Base-by-base conservation (phyloP, 2,797 vertebrate species). In the Sebastes minor region DNA sequence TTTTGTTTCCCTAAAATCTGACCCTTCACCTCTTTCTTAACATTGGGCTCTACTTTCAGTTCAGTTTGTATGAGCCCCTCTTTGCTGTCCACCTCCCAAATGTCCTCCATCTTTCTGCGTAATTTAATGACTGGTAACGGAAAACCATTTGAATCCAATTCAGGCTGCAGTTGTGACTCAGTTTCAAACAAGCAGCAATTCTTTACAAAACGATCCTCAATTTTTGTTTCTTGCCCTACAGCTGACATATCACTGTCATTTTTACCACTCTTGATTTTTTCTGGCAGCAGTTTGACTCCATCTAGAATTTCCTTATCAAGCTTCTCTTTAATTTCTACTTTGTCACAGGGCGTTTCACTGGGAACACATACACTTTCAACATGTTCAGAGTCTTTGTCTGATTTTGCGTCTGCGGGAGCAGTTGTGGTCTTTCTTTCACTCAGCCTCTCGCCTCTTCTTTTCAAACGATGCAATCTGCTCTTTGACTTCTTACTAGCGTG, bases 81-180 rank as follows among this genome's bases (percentile, higher is more conserved):
- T 68, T 88, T 86, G 65, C 84, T 88, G 9, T 95, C 94, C 80
- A 96, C 95, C 64, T 95, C 95, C 96, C 95, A 96, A 25, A 94
- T 94, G 57, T 95, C 95, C 65, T 96, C 92, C 0, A 64, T 53
- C 86, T 92, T 95, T 71, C 95, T 93, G n/a, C 95, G 92, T 11
- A 96, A 84, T 73, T 92, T 94, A 20, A 96, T 90, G 33, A 94
- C 85, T 4, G 95, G 95, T 35, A 96, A 78, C 0, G 89, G 82
- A 68, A 90, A 28, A 16, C 90, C 90, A 13, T 86, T 84, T 53
- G 20, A 9, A 49, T 91, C 87, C 1, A 87, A 32, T 46, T 81
- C 78, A 0, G 62, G 46, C 68, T 89, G 85, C 56, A 74, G 61
- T 16, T 88, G 86, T 14, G 75, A 57, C 16, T 64, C 83, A 5